Evolutionary conservation across 2,113 vertebrate genomes (phyloP), one percentile per base, ranked within the genome.

Genomic region (Anser brachyrhynchus): DNA sequence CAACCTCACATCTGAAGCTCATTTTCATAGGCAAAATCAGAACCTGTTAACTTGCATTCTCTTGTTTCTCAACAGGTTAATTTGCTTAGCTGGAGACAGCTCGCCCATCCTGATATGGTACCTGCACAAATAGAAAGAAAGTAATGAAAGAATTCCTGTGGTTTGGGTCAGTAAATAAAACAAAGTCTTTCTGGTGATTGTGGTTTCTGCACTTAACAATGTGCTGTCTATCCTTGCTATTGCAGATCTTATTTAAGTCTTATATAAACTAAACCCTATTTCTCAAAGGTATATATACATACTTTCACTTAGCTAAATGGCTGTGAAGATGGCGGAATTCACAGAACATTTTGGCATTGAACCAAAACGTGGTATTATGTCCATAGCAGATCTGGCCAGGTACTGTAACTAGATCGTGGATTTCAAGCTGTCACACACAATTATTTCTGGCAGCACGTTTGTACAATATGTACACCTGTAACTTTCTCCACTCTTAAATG

Each of bases 81-180:
- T 87, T 94, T 85, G 43, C 52, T 46, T 43, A 80, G 29, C 51
- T 91, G 57, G 43, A 51, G 28, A 62, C 25, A 55, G 65, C 33
- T 67, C 6, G 1, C 33, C 52, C 84, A 26, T 57, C 29, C 55
- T 37, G 57, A 54, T 73, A 49, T 0, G 33, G 67, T 46, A 93
- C 55, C 55, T 86, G 62, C 17, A 17, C 25, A 78, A 93, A 71
- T 0, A 66, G 70, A 69, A 84, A 54, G 41, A 26, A 86, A 22
- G 28, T 4, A 78, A 46, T 58, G 61, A 89, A 88, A 69, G 69
- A 54, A 94, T 94, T 89, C 84, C 89, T 92, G 93, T 55, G 90
- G 91, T 75, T 79, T 61, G 70, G 61, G 78, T 89, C 75, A 17
- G 83, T 46, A 86, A 71, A 58, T 49, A 35, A 95, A 89, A 54